These are phyloP conservation scores for Lepidochrysops patricia DNA, from an alignment of 2,888 invertebrate species.

Conservation along the genomic window DNA sequence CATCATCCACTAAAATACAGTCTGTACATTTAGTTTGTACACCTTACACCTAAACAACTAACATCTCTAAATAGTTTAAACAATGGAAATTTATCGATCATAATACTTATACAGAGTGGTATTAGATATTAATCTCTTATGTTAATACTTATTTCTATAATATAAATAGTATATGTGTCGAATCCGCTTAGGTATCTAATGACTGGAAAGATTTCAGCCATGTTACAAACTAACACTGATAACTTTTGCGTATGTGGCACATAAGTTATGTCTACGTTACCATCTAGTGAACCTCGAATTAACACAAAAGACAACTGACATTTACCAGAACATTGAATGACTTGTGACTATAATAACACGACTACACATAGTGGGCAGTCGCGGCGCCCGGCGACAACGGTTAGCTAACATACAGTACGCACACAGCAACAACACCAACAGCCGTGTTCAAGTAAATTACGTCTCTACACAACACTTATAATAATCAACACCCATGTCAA, in stretches of 20 bases:
- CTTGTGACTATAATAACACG: conserved; percentile 23
- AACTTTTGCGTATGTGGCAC: conserved; percentile 38
- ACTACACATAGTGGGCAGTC: conserved; percentile 11
- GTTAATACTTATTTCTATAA: conserved; percentile 55
- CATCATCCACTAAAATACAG: conserved; percentile 39
- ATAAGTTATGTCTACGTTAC: conserved; percentile 26
- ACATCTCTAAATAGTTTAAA: conserved; percentile 49
- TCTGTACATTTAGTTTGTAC: conserved; percentile 72
- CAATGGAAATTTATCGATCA: conserved; percentile 70
- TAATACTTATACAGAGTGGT: conserved; percentile 70
- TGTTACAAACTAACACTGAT: conserved; percentile 44
- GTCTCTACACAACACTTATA: conserved; percentile 54
- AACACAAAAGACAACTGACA: conserved; percentile 24
- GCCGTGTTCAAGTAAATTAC: conserved; percentile 41
- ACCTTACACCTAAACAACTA: conserved; percentile 58
- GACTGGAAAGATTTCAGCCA: conserved; percentile 65
- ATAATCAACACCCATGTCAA: conserved; percentile 49
- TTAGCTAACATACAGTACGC: conserved; percentile 28
- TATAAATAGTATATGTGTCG: conserved; percentile 56
- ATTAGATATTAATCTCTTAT: conserved; percentile 66
- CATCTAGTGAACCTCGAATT: conserved; percentile 18
- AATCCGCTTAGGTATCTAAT: conserved; percentile 51
- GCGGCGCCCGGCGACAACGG: conserved; percentile 25
- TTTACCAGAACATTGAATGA: conserved; percentile 17
- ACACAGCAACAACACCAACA: conserved; percentile 37